Conservation (phyloP, 2,888 invertebrate species). For the Electrophaes corylata region DNA sequence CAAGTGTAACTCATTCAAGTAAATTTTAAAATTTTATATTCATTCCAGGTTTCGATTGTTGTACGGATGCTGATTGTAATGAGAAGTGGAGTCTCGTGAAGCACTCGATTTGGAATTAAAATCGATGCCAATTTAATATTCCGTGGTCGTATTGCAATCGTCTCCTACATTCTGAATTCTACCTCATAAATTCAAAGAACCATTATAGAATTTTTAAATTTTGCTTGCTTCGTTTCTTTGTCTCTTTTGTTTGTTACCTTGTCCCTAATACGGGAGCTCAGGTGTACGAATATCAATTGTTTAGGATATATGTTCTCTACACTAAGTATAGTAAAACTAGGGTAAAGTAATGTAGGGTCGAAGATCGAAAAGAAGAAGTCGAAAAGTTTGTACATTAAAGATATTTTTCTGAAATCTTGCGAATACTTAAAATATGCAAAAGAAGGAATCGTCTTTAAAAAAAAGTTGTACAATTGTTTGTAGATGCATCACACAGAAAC, state of each 20-base stretch:
- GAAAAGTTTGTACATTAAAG: no score
- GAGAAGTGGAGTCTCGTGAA: constrained; percentile 45
- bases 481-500: no score
- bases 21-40: constrained; percentile 44
- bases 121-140: constrained; percentile 55
- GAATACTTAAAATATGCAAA: no score
- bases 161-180: constrained; percentile 1
- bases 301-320: no score
- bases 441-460: no score
- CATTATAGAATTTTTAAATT: no score
- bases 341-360: no score
- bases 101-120: constrained; percentile 56
- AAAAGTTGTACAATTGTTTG: no score
- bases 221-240: constrained; percentile 42
- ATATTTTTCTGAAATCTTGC: no score
- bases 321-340: no score
- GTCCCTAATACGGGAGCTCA: constrained; percentile 45
- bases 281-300: constrained; percentile 47
- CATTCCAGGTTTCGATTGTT: constrained; percentile 49
- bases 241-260: constrained; percentile 49
- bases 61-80: constrained; percentile 49
- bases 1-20: constrained; percentile 26
- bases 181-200: constrained; percentile 4
- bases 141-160: constrained; percentile 39
- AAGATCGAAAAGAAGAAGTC: no score